Base-by-base conservation (phyloP, 2,113 vertebrate genomes). In the Pangasianodon gigas region DNA sequence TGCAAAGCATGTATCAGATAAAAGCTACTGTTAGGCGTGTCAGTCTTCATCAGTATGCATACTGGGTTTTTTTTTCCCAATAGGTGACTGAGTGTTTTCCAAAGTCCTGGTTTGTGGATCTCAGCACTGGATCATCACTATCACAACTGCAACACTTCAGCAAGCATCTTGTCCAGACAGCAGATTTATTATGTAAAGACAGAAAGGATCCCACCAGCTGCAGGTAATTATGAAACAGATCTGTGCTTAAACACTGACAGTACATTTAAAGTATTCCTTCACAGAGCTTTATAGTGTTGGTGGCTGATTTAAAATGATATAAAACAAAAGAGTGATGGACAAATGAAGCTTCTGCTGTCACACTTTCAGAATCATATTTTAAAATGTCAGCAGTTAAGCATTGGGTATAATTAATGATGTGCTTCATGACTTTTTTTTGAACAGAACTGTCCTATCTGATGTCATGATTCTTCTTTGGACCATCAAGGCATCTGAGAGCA, bases 81-180 rank as follows among this genome's bases (percentile, higher is more conserved):
- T 85, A 96, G 98, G 95, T 98, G 67, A 95, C 95, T 65, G 95
- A 93, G 0, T 96, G 93, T 92, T 83, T 99, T 81, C 98, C 98
- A 10, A 91, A 90, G 46, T 96, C 96, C 16, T 99, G 98, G 98
- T 97, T 98, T 90, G 90, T 91, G 77, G 94, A 92, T 56, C 92
- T 96, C 58, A 88, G 89, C n/a, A 86, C 82, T 91, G 96, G 92
- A 69, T 94, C 94, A 10, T 93, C 95, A 90, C 92, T 97, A 87
- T 96, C 96, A 4, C 97, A 97, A 81, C 94, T 99, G 56, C 93
- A 91, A 89, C 97, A 96, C 89, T 97, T 99, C 92, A 96, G 95
- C 93, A 96, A 96, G 91, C 94, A 97, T 91, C 92, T 99, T 19
- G 90, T 97, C 90, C 96, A 96, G 6, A 96, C 92, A 41, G 95